Evolutionary conservation across 2,888 invertebrate species (phyloP), one percentile per base, ranked within the genome.

Genomic region (Iselma pallidipennis): DNA sequence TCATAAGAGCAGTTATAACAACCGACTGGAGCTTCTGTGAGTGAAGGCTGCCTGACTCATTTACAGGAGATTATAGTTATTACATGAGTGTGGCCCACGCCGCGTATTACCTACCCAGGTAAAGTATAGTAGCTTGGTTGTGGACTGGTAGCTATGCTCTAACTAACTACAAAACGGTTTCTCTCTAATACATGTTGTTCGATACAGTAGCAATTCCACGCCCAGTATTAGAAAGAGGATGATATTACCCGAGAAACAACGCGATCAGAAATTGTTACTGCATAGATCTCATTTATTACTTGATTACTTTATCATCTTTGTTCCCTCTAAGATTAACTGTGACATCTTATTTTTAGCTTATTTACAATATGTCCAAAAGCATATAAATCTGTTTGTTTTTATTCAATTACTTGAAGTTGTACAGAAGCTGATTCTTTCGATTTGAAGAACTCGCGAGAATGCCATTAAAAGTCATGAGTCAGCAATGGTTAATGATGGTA

Each of bases 51-150:
- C 68, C 72, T 72, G 72, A 74, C 75, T 76, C 76, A 76, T 77
- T 77, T 76, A 74, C 72, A 68, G 74, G 68, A 74, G 75, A 77
- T 77, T 76, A 77, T 76, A 76, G 77, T 77, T 76, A 77, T 77
- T 77, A 77, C 72, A 7, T 12, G 45, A 45, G 45, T 45, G 45
- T 66, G 73, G 71, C 76, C 77, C 74, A 76, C 77, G 75, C 76
- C 73, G 71, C 68, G 66, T 65, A 68, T 65, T 66, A 62, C 63
- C 67, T 55, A 56, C 55, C 66, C 68, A 68, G 67, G 65, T 66
- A 68, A 66, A 57, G n/a, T n/a, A n/a, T n/a, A n/a, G n/a, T n/a
- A n/a, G n/a, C n/a, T n/a, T n/a, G n/a, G n/a, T n/a, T n/a, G n/a
- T n/a, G n/a, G n/a, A n/a, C n/a, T n/a, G n/a, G n/a, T n/a, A n/a